phyloP scores from a whole-genome alignment of 2,888 invertebrate genomes.

The Oxyscelio sp. region DNA sequence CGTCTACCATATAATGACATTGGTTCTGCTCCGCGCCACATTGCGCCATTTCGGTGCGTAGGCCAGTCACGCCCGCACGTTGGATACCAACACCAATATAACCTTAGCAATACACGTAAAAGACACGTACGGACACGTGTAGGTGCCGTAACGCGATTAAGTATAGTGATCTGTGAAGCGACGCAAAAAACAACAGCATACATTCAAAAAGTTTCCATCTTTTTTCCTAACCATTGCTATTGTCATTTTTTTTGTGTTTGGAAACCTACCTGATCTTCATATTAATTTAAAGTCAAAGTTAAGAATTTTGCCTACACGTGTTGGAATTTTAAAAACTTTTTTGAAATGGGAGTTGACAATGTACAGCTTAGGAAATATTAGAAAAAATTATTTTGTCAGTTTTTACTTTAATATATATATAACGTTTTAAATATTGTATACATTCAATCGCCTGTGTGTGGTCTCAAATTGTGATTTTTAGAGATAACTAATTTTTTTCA shows the following conservation, averaged over 20 bases:
- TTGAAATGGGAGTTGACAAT: too few species aligned
- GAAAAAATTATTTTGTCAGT: too few species aligned
- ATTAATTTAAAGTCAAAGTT: too few species aligned
- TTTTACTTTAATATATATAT: too few species aligned
- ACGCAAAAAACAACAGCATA: conserved; percentile 1
- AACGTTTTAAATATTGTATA: too few species aligned
- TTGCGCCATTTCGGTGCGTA: conserved; percentile 76
- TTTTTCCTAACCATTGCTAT: not conserved
- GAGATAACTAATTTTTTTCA: conserved; percentile 17
- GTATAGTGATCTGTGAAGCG: conserved; percentile 6
- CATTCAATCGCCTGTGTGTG: too few species aligned
- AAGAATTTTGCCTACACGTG: too few species aligned
- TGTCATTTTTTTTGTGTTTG: too few species aligned
- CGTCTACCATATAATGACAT: conserved; percentile 74
- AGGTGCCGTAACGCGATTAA: conserved; percentile 33
- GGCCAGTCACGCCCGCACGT: conserved; percentile 76
- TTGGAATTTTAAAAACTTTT: too few species aligned
- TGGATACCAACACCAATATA: conserved; percentile 64
- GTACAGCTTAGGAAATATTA: too few species aligned
- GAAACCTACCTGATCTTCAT: too few species aligned
- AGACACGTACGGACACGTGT: conserved; percentile 61
- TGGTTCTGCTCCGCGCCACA: conserved; percentile 62
- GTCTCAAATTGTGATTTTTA: not conserved
- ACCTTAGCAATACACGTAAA: conserved; percentile 37
- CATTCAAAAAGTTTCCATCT: not conserved